Percentiles rank a stretch among this genome's conserved stretches.
Conservation (phyloP, 53 echinoderm and acorn worm species). For the Patiria pectinifera region DNA sequence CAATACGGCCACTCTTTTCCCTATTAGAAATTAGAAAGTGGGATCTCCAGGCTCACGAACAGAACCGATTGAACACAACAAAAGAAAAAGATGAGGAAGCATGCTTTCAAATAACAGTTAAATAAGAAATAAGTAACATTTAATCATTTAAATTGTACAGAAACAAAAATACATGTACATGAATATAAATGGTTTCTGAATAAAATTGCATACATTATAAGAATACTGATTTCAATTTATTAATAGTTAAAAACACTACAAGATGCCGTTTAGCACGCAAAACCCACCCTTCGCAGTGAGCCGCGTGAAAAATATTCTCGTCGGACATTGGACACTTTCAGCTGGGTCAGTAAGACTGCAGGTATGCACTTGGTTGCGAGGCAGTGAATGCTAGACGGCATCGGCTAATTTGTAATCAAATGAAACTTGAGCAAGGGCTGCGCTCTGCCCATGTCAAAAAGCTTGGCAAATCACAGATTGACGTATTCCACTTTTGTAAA, state of each 20-base stretch:
- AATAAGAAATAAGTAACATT: conserved; percentile 70
- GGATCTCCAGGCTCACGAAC: neutral
- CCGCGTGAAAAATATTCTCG: neutral
- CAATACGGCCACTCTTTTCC: no score
- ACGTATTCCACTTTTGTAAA: conserved; percentile 38
- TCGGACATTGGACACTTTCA: neutral
- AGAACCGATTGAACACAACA: neutral
- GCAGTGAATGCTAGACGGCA: conserved; percentile 25
- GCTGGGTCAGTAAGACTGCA: neutral
- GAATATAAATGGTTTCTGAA: conserved; percentile 70
- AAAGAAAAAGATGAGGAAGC: conserved; percentile 9
- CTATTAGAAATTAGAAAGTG: neutral
- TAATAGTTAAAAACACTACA: conserved; percentile 65
- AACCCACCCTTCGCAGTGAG: neutral
- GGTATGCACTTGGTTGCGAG: neutral
- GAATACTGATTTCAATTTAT: conserved; percentile 69
- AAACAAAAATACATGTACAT: conserved; percentile 70
- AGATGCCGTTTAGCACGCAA: conserved; percentile 20
- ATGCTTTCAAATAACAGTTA: conserved; percentile 61
- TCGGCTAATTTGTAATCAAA: conserved; percentile 50
- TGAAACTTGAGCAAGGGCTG: conserved; percentile 50
- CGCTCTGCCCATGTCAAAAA: conserved; percentile 29
- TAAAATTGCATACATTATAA: conserved; percentile 70
- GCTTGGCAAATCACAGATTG: conserved; percentile 62
- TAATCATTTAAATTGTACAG: conserved; percentile 70